phyloP scores from a whole-genome alignment of 2,797 vertebrate genomes.

The Poeciliopsis gracilis region DNA sequence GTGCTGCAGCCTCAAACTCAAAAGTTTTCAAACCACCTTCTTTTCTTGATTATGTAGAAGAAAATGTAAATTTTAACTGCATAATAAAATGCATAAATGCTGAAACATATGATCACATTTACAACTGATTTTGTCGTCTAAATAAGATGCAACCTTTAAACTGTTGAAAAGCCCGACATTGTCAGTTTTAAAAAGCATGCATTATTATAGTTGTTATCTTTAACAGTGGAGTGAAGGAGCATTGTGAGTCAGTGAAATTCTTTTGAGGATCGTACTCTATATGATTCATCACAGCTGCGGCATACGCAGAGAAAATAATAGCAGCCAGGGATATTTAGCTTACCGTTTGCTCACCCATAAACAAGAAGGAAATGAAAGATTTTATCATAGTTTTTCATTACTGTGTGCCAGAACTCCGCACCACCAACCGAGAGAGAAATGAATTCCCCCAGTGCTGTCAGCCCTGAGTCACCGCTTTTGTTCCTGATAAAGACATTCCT shows the following conservation, averaged over 20 bases:
- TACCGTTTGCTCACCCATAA: conserved; percentile 72
- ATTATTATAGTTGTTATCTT: conserved; percentile 21
- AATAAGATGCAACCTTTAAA: not conserved
- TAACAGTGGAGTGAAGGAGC: conserved; percentile 32
- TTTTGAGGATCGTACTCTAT: conserved; percentile 65
- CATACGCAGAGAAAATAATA: conserved; percentile 72
- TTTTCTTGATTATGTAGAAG: not conserved
- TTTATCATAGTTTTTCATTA: conserved; percentile 83
- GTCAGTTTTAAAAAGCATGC: not conserved
- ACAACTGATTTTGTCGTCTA: not conserved
- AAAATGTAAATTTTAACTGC: not conserved
- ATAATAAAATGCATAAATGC: not conserved
- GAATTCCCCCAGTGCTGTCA: conserved; percentile 80
- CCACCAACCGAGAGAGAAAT: conserved; percentile 86
- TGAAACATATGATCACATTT: not conserved
- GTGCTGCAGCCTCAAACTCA: conserved; percentile 55
- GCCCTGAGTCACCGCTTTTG: conserved; percentile 80
- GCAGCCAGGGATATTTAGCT: conserved; percentile 71
- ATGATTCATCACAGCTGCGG: conserved; percentile 76
- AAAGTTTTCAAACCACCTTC: conserved; percentile 19
- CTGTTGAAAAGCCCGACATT: not conserved
- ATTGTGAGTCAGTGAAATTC: conserved; percentile 51
- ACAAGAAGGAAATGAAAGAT: conserved; percentile 81
- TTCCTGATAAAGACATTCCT: conserved; percentile 82
- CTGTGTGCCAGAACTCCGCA: conserved; percentile 74